Evolutionary conservation across 2,888 invertebrate species (phyloP).

Genomic region (Pyralis farinalis): DNA sequence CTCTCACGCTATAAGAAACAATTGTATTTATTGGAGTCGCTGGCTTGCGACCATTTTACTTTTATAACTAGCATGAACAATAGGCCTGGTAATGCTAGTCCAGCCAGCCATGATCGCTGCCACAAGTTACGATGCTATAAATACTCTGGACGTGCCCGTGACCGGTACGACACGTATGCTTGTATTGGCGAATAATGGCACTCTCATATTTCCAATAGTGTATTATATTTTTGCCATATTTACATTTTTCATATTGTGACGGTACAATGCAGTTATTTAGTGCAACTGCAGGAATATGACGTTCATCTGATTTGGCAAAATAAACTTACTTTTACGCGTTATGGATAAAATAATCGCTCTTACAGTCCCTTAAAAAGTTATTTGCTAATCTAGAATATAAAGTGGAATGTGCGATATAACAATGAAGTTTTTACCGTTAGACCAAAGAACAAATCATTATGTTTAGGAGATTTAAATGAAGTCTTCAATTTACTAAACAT

Average conservation of each 20-base stretch:
- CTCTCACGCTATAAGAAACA: constrained; percentile 49
- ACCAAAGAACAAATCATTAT: too few species aligned
- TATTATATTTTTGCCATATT: constrained; percentile 25
- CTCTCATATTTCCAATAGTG: constrained; percentile 34
- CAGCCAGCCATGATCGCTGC: constrained; percentile 62
- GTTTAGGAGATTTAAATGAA: too few species aligned
- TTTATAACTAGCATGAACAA: constrained; percentile 71
- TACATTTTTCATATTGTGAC: too few species aligned
- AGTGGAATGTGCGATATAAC: too few species aligned
- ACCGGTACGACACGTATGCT: constrained; percentile 46
- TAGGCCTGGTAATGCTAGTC: constrained; percentile 57
- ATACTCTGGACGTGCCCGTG: constrained; percentile 71
- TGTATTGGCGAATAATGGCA: constrained; percentile 31
- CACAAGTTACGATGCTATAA: constrained; percentile 75
- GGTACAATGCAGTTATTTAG: constrained; percentile 28
- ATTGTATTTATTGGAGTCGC: constrained; percentile 48
- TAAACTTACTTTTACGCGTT: too few species aligned
- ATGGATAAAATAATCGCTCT: too few species aligned
- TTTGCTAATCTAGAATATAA: too few species aligned
- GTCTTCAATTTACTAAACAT: too few species aligned
- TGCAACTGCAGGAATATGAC: constrained; percentile 19
- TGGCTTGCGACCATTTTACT: constrained; percentile 48
- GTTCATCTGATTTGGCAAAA: not conserved
- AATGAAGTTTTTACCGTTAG: too few species aligned
- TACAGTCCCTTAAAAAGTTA: too few species aligned